Base-by-base conservation (phyloP, 2,888 invertebrate genomes). In the Cerastis rubricosa region DNA sequence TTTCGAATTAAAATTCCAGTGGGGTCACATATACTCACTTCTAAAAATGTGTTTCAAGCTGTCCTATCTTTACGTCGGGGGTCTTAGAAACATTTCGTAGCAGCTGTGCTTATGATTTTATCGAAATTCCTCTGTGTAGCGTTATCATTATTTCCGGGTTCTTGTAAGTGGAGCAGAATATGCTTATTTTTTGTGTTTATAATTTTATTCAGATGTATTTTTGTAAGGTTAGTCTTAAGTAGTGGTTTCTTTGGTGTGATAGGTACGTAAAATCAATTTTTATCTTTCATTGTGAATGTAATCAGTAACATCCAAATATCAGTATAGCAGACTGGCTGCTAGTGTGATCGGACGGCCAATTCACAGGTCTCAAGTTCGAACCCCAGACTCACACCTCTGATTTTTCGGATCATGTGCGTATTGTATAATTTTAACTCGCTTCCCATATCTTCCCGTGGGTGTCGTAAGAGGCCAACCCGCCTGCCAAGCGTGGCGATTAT, bases 1-100 rank as follows among this genome's bases (percentile, higher is more conserved):
- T 72, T 75, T 22, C 7, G 35, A 83, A 85, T 73, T 76, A 71
- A 81, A 76, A 83, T 85, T 83, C 72, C 43, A 73, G 70, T 73
- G 64, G 35, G 45, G 70, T 72, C 70, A 64, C 70, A 71, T 73
- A 67, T 35, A 81, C 70, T 85, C 45, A 54, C 67, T 76, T 59
- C 71, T 71, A 71, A 83, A 74, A 76, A 70, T 76, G 67, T 82
- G 57, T 76, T 63, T 64, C 74, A 25, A 67, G 74, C 25, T 81
- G n/a, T 74, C 51, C 63, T 65, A 69, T 73, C 22, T 49, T 54
- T 40, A 47, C 45, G 45, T 66, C 29, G 70, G 51, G 63, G 59
- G 22, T 59, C 66, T 81, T 54, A 54, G 43, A 40, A 71, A 61
- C 45, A 76, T 61, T 81, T 63, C 71, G 29, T 71, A 59, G 11